Percentiles rank a stretch among this genome's conserved stretches.
These are phyloP conservation scores for Tribolium madens DNA, from an alignment of 1,140 invertebrate genomes.

Conservation along the genomic window DNA sequence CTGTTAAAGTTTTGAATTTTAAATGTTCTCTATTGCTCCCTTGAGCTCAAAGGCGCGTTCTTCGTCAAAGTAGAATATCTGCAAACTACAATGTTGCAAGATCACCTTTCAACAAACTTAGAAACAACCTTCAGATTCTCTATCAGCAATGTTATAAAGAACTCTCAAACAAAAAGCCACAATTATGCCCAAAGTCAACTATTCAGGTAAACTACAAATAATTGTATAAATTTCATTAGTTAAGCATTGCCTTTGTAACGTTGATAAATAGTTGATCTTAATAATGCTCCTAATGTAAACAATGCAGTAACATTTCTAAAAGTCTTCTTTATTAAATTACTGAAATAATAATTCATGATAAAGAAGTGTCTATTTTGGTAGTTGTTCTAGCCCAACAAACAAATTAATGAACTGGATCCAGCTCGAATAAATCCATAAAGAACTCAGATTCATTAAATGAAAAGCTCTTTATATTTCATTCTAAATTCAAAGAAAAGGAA, in stretches of 20 bases:
- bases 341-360: not conserved
- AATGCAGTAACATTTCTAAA: not conserved
- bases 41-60: slow-evolving; percentile 20
- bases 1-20: slow-evolving; percentile 52
- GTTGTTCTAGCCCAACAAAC: slow-evolving; percentile 25
- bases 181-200: not conserved
- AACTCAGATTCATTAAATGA: slow-evolving; percentile 24
- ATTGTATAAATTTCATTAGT: not conserved
- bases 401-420: slow-evolving; percentile 32
- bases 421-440: slow-evolving; percentile 17
- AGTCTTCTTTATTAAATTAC: not conserved
- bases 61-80: slow-evolving; percentile 31
- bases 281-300: not conserved
- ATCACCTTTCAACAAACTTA: slow-evolving; percentile 20
- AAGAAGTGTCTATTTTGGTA: not conserved
- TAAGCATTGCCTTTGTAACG: not conserved
- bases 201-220: not conserved
- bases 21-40: slow-evolving; percentile 48
- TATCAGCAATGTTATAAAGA: not conserved
- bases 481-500: slow-evolving; percentile 21
- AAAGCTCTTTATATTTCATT: slow-evolving; percentile 21
- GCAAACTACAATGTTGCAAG: slow-evolving; percentile 17
- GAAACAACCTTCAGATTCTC: not conserved
- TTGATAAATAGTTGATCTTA: too few species aligned
- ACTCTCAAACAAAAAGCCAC: not conserved